Evolutionary conservation across 2,113 vertebrate genomes (phyloP), one percentile per base, ranked within the genome.

Genomic region (Vicugna pacos): DNA sequence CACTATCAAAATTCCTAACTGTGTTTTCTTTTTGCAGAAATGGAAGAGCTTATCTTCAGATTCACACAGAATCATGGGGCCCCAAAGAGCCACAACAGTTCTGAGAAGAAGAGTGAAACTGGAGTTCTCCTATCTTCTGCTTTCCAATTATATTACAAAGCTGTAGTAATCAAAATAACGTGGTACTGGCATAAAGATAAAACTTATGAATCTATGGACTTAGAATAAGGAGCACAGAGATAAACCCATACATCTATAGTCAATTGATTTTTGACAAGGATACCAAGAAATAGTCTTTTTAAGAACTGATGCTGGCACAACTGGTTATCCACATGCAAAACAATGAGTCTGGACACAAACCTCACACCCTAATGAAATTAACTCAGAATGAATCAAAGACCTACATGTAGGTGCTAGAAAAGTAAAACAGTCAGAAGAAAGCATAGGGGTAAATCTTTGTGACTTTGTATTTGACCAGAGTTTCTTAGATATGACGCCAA

Each of bases 111-210:
- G 3, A 87, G 42, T n/a, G 35, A 52, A 70, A 20, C 22, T 79
- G 2, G 1, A 56, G 6, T 1, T 60, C 9, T 56, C 42, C 28
- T 6, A 28, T 13, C 6, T 60, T 48, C 3, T 16, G 10, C 32
- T 73, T 92, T 85, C 15, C 48, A 92, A 65, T 42, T 0, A 22
- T 42, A 32, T 28, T 58, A 15, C 3, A 50, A 76, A 52, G 2
- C 8, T 77, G 38, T 1, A 58, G 35, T 54, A 46, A 22, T 48
- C 7, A 81, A 69, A 88, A 24, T 0, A 64, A 13, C 26, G 8
- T 16, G 30, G 7, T 1, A 16, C 3, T 60, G 6, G 24, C 35
- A 65, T 8, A 70, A 90, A 4, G 4, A 42, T n/a, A 81, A 85
- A 67, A 42, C 24, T 35, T 35, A 62, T 12, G 52, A 26, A 26